A percentile compares a stretch with the other conserved stretches of the same genome.
Evolutionary conservation across 1,140 invertebrate genomes (phyloP).

Genomic region (Copidosoma floridanum): DNA sequence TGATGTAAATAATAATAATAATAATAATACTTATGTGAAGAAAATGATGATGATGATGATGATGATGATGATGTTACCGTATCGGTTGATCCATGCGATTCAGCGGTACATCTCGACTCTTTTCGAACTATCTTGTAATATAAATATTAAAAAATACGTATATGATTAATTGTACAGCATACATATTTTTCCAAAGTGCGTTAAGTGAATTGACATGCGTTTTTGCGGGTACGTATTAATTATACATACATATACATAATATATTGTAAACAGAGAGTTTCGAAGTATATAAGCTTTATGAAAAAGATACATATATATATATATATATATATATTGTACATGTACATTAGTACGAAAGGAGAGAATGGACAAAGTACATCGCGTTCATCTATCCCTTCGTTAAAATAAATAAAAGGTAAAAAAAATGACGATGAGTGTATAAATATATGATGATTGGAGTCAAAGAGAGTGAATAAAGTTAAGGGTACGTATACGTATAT

Average conservation of each 20-base stretch:
- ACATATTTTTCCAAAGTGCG: constrained; percentile 53
- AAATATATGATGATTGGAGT: no score
- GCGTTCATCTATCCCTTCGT: no score
- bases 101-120: no score
- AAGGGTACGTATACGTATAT: constrained; percentile 8
- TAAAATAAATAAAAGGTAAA: constrained; percentile 21
- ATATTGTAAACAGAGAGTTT: no score
- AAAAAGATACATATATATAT: constrained; percentile 35
- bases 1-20: neutral
- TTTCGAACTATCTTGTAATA: constrained; percentile 43
- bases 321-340: constrained; percentile 36
- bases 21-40: no score
- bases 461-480: no score
- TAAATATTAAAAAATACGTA: no score
- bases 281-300: constrained; percentile 6
- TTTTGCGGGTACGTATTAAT: constrained; percentile 13
- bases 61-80: neutral
- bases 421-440: neutral
- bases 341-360: constrained; percentile 26
- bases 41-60: neutral
- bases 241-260: constrained; percentile 16
- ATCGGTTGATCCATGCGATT: neutral
- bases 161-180: constrained; percentile 48
- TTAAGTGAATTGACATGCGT: constrained; percentile 40
- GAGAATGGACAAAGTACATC: constrained; percentile 28